Conservation (phyloP, 64 coral and sea anemone species). For the Montipora capricornis region DNA sequence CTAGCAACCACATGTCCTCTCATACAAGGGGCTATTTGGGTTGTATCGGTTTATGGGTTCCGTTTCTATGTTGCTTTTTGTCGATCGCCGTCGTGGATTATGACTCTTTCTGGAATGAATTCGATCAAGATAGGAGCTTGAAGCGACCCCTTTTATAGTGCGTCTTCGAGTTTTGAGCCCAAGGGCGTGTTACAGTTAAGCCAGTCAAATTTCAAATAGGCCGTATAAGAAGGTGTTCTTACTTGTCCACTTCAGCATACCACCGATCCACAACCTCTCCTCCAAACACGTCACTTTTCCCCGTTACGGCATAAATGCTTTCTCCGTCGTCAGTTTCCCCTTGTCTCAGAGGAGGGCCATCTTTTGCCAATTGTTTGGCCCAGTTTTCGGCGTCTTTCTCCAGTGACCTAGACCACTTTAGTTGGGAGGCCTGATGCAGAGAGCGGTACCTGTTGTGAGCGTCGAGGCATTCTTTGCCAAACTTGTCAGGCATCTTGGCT, state of each 20-base stretch:
- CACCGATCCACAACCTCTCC: conserved; percentile 44
- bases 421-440: conserved; percentile 64
- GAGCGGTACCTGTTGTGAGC: conserved; percentile 84
- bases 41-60: too few relatives aligned
- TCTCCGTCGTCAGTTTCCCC: conserved; percentile 73
- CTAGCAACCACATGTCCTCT: too few relatives aligned
- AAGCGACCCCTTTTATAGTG: too few relatives aligned
- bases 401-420: conserved; percentile 85
- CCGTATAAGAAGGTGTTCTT: background rate
- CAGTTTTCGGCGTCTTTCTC: conserved; percentile 91
- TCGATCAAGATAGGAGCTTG: too few relatives aligned
- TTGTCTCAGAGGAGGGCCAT: conserved; percentile 61
- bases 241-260: conserved; percentile 55
- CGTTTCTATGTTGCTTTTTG: too few relatives aligned
- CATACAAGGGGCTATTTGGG: too few relatives aligned
- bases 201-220: too few relatives aligned
- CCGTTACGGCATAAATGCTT: conserved; percentile 60
- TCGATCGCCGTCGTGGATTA: background rate
- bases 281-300: conserved; percentile 51
- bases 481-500: conserved; percentile 39
- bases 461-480: conserved; percentile 76
- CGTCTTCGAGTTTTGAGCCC: too few relatives aligned
- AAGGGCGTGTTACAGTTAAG: too few relatives aligned
- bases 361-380: conserved; percentile 88
- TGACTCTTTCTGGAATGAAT: too few relatives aligned